Percentiles rank a stretch among this genome's conserved stretches.
These are phyloP conservation scores for Anoplolepis gracilipes DNA, from an alignment of 1,140 invertebrate genomes.

Conservation along the genomic window DNA sequence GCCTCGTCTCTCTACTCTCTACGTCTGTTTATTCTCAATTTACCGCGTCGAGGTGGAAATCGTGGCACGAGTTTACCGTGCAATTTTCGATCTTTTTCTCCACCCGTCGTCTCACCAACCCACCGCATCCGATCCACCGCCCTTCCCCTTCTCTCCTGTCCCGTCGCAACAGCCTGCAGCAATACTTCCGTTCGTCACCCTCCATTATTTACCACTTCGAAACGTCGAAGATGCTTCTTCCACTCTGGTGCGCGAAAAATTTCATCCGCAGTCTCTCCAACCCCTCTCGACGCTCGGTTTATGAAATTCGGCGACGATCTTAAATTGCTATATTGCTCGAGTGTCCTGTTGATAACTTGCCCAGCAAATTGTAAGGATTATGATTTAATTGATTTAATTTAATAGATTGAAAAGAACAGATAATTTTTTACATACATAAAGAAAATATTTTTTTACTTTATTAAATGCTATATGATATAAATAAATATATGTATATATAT, in stretches of 20 bases:
- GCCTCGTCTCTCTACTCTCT: slow-evolving; percentile 22
- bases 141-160: neutral
- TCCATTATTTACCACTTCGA: slow-evolving; percentile 74
- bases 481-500: too few relatives aligned
- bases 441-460: too few relatives aligned
- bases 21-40: slow-evolving; percentile 76
- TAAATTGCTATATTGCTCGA: slow-evolving; percentile 19
- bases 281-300: slow-evolving; percentile 3
- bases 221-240: slow-evolving; percentile 69
- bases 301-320: slow-evolving; percentile 49
- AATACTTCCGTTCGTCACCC: slow-evolving; percentile 71
- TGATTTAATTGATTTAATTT: neutral
- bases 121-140: slow-evolving; percentile 13
- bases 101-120: neutral
- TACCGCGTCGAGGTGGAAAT: slow-evolving; percentile 70
- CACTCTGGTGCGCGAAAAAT: slow-evolving; percentile 65
- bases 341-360: slow-evolving; percentile 34
- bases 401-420: neutral
- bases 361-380: slow-evolving; percentile 3
- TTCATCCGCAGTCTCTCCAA: slow-evolving; percentile 50
- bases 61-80: slow-evolving; percentile 74
- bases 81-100: slow-evolving; percentile 74
- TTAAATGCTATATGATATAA: neutral
- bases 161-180: slow-evolving; percentile 57
- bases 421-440: too few relatives aligned